A percentile compares a stretch with the other conserved stretches of the same genome.
phyloP scores from a whole-genome alignment of 1,140 invertebrate genomes.

The Sesamia nonagrioides region DNA sequence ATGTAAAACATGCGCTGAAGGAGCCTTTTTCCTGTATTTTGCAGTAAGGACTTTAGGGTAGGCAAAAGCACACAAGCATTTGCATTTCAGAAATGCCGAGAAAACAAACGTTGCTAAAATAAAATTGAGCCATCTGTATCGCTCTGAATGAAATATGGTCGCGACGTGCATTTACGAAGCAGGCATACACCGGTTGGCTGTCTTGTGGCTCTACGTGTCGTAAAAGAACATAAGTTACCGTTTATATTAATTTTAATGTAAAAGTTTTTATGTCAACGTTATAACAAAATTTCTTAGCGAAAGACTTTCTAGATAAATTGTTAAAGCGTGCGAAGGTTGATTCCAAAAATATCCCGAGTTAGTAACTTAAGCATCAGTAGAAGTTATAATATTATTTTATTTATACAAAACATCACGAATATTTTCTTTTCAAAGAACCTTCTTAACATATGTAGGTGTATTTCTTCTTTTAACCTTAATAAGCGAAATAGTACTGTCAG shows the following conservation, averaged over 20 bases:
- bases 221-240: neutral
- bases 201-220: neutral
- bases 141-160: neutral
- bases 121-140: conserved; percentile 32
- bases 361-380: neutral
- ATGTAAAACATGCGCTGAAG: too few species aligned
- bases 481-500: neutral
- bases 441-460: neutral
- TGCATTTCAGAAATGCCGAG: neutral
- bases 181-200: neutral
- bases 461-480: neutral
- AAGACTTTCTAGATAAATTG: too few species aligned
- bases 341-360: too few species aligned
- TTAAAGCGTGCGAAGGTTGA: too few species aligned
- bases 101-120: conserved; percentile 21
- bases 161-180: conserved; percentile 18
- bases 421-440: neutral
- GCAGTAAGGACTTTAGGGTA: too few species aligned
- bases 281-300: neutral
- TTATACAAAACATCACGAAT: neutral
- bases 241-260: neutral
- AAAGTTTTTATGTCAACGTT: neutral
- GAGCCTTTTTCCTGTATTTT: too few species aligned
- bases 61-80: neutral
- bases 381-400: neutral